Evolutionary conservation across 1,140 invertebrate species (phyloP).

Genomic region (Megathymus violae): DNA sequence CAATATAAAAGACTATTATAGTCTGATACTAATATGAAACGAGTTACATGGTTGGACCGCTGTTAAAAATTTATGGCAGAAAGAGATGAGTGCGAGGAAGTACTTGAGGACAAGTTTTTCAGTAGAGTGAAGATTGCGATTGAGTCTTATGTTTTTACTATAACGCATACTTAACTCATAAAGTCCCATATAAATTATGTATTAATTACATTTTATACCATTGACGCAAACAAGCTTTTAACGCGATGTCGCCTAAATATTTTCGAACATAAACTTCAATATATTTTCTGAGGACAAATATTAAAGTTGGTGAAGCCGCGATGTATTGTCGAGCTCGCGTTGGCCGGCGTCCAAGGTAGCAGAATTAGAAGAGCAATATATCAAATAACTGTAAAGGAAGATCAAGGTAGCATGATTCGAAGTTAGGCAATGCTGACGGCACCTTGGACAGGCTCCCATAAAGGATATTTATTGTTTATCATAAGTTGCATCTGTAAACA

Average conservation of each 20-base stretch:
- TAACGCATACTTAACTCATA: no score
- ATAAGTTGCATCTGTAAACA: conserved; percentile 23
- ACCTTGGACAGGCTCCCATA: conserved; percentile 23
- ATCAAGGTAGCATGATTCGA: conserved; percentile 34
- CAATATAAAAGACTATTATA: no score
- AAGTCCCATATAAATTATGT: no score
- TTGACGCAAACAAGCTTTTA: not conserved
- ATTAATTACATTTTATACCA: no score
- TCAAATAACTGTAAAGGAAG: conserved; percentile 40
- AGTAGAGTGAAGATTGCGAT: no score
- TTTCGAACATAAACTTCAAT: conserved; percentile 47
- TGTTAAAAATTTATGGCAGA: no score
- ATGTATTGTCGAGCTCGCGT: conserved; percentile 40
- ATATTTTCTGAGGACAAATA: conserved; percentile 51
- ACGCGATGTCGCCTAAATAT: conserved; percentile 31
- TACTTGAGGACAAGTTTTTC: no score
- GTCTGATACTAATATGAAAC: no score
- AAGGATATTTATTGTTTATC: conserved; percentile 32
- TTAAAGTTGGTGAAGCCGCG: conserved; percentile 44
- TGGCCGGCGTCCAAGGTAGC: conserved; percentile 43
- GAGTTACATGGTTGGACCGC: no score
- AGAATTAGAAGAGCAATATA: conserved; percentile 51
- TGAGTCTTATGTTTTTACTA: no score
- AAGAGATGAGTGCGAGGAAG: no score
- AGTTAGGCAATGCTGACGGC: conserved; percentile 15